Conservation (phyloP, 2,113 vertebrate genomes). For the Macquaria ambigua region DNA sequence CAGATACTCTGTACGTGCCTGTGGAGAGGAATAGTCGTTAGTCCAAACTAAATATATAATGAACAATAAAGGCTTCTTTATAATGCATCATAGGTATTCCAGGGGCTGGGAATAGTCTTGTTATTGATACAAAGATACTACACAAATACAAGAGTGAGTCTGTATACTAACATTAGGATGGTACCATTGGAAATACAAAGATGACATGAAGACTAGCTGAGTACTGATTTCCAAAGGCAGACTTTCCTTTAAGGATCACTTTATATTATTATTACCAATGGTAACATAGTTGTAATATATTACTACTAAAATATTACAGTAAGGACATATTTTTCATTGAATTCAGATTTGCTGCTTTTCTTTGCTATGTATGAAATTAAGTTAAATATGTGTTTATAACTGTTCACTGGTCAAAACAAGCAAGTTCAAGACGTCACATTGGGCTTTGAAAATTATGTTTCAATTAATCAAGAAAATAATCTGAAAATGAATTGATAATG, state of each 20-base stretch:
- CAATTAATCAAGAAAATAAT: too few relatives aligned
- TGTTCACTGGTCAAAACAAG: too few relatives aligned
- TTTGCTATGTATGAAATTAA: not conserved
- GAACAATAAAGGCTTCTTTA: not conserved
- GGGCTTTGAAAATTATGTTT: too few relatives aligned
- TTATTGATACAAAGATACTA: not conserved
- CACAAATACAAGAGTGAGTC: not conserved
- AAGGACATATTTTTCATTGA: not conserved
- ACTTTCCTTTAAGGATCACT: not conserved
- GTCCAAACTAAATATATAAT: not conserved
- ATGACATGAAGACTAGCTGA: not conserved
- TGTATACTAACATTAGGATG: not conserved
- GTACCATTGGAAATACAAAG: not conserved
- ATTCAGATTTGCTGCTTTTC: not conserved
- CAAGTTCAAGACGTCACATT: too few relatives aligned
- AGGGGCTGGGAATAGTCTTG: not conserved
- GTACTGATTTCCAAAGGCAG: not conserved
- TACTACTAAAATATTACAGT: not conserved
- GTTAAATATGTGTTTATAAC: not conserved
- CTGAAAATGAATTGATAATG: not conserved
- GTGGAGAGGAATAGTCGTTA: conserved; percentile 15
- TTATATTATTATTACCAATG: not conserved
- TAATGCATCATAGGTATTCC: not conserved
- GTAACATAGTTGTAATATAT: not conserved
- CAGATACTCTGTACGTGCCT: conserved; percentile 91